Percentiles rank a stretch among this genome's conserved stretches.
Conservation (phyloP, 2,797 vertebrate genomes). For the Spinus pinus region DNA sequence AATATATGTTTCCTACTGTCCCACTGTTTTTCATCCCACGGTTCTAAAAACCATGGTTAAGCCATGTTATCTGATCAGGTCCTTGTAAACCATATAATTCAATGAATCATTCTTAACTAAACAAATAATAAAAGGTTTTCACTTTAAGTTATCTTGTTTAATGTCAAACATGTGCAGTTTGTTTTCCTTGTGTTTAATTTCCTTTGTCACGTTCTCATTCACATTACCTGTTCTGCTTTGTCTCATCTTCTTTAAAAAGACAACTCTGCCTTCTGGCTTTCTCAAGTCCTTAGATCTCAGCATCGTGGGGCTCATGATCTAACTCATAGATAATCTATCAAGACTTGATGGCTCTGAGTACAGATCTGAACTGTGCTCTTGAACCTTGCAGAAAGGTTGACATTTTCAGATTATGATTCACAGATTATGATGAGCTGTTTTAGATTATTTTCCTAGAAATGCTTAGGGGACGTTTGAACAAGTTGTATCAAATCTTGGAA, state of each 20-base stretch:
- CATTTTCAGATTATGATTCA: background rate
- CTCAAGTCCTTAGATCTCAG: background rate
- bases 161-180: background rate
- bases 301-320: rapidly evolving
- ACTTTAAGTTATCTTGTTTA: background rate
- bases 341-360: background rate
- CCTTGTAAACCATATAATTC: background rate
- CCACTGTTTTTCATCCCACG: background rate
- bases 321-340: rapidly evolving
- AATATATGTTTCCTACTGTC: background rate
- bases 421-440: background rate
- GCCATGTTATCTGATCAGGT: background rate
- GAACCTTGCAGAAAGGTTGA: background rate
- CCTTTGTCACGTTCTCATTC: background rate
- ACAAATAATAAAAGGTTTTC: background rate
- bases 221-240: background rate
- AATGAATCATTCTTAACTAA: background rate
- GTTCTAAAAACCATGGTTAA: background rate
- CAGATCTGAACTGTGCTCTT: background rate
- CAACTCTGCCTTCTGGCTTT: background rate
- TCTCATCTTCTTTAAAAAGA: background rate
- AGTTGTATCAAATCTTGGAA: background rate
- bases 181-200: background rate
- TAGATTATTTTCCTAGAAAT: background rate
- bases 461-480: background rate